phyloP scores from a whole-genome alignment of 2,113 vertebrate genomes.

The Sigmodon hispidus region DNA sequence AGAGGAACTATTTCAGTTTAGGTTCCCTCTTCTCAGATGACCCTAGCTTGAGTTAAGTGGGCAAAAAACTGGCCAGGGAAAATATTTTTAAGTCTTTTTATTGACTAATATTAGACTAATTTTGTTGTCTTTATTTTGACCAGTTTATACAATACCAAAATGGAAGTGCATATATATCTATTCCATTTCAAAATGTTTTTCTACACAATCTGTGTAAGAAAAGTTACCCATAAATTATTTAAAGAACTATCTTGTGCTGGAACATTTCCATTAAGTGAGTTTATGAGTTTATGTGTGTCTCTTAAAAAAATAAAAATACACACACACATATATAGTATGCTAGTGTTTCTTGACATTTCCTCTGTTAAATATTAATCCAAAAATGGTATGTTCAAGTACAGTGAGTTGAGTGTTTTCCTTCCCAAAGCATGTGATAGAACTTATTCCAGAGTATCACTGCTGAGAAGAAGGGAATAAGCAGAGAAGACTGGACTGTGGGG shows the following conservation, averaged over 20 bases:
- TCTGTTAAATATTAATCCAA: not conserved
- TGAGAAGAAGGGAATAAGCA: not conserved
- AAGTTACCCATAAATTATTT: constrained; percentile 2
- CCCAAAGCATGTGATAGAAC: not conserved
- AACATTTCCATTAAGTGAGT: not conserved
- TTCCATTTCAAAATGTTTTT: not conserved
- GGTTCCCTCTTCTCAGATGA: not conserved
- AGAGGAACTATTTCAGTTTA: not conserved
- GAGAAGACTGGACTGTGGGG: too few relatives aligned
- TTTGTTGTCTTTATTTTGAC: constrained; percentile 15
- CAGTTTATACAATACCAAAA: not conserved
- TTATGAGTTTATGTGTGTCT: not conserved
- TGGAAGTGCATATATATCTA: not conserved
- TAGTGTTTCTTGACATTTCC: not conserved
- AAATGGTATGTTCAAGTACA: not conserved
- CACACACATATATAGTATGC: not conserved
- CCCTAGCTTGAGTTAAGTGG: too few relatives aligned
- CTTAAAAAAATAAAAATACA: not conserved
- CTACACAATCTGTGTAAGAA: not conserved
- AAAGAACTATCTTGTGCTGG: not conserved
- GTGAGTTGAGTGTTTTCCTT: not conserved
- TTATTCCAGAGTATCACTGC: too few relatives aligned
- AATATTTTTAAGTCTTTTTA: not conserved
- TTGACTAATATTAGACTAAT: not conserved
- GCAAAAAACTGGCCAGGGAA: not conserved